A percentile compares a stretch with the other conserved stretches of the same genome.
Evolutionary conservation across 2,113 vertebrate genomes (phyloP).

Genomic region (Vulpes vulpes): DNA sequence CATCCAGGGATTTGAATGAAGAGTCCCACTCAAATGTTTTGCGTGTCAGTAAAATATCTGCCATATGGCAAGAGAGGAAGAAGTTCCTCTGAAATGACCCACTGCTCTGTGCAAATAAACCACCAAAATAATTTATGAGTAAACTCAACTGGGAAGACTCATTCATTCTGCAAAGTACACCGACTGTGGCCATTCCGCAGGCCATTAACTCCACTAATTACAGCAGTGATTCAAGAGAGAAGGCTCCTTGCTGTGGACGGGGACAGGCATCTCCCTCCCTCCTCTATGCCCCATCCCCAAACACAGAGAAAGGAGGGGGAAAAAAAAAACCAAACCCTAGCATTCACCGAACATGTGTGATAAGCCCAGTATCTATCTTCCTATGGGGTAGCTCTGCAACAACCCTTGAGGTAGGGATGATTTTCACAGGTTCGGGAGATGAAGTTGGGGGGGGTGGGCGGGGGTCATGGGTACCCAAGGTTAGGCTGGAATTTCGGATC

Average conservation of each 20-base stretch:
- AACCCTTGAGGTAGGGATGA: neutral
- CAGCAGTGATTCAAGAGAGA: neutral
- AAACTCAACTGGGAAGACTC: slow-evolving; percentile 20
- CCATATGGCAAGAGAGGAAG: neutral
- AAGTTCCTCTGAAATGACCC: neutral
- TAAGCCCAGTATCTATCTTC: neutral
- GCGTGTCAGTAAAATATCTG: neutral
- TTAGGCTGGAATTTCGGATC: neutral
- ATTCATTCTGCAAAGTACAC: neutral
- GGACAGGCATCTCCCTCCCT: neutral
- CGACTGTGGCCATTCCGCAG: neutral
- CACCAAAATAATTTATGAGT: neutral
- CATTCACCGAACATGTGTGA: neutral
- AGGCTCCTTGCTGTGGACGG: neutral
- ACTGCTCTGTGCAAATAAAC: slow-evolving; percentile 10
- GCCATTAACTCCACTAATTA: slow-evolving; percentile 48
- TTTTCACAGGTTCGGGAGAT: neutral
- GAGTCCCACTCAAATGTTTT: neutral
- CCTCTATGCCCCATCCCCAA: no score
- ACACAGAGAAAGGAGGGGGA: neutral
- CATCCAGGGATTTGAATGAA: neutral
- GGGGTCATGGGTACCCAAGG: neutral
- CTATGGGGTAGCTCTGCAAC: neutral
- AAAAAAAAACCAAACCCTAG: neutral
- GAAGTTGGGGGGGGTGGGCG: neutral